phyloP scores from a whole-genome alignment of 2,113 vertebrate genomes.

The Indri indri region DNA sequence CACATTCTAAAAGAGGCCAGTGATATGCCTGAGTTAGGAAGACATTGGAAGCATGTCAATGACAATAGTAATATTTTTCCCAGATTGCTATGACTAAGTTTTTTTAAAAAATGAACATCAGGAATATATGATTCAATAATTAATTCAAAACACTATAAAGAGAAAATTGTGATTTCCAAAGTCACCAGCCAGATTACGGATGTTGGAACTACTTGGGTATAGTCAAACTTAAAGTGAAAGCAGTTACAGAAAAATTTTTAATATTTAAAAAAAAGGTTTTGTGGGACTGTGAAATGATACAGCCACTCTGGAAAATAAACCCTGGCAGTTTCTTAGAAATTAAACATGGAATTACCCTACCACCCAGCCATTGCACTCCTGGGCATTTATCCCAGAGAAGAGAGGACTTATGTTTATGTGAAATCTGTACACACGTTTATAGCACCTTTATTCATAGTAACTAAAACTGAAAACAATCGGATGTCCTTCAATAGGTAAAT shows the following conservation, averaged over 20 bases:
- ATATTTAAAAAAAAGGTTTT: neutral
- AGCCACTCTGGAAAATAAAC: neutral
- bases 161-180: neutral
- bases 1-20: neutral
- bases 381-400: neutral
- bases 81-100: neutral
- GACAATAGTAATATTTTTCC: neutral
- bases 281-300: neutral
- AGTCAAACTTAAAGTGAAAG: neutral
- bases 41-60: slow-evolving; percentile 2
- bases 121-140: neutral
- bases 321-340: neutral
- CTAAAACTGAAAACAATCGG: neutral
- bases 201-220: neutral
- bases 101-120: neutral
- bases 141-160: slow-evolving; percentile 14
- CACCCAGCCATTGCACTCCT: neutral
- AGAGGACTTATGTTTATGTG: neutral
- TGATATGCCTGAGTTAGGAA: neutral
- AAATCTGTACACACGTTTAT: neutral
- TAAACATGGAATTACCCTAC: neutral
- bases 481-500: neutral
- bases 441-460: neutral
- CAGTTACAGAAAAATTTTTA: neutral
- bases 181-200: neutral